phyloP scores from a whole-genome alignment of 1,140 invertebrate species.

The Drosophila rhopaloa region DNA sequence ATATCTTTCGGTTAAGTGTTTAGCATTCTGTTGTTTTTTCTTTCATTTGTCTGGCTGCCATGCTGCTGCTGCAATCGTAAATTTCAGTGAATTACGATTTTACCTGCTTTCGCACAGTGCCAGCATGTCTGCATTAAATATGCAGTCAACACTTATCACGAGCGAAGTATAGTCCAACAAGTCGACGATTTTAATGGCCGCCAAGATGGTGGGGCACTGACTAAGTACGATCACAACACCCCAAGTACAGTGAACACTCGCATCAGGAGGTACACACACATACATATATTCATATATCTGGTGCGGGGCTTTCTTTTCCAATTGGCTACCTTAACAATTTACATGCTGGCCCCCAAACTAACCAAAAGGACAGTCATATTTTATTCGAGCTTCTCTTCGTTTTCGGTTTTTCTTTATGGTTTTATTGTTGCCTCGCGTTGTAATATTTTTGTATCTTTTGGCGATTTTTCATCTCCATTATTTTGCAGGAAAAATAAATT shows the following conservation, averaged over 20 bases:
- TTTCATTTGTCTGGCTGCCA: slow-evolving; percentile 23
- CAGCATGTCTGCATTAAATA: slow-evolving; percentile 71
- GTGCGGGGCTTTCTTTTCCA: slow-evolving; percentile 36
- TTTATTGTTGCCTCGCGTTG: slow-evolving; percentile 24
- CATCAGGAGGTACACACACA: background rate
- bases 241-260: background rate
- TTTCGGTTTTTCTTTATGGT: slow-evolving; percentile 48
- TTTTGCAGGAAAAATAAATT: slow-evolving; percentile 79
- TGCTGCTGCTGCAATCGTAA: slow-evolving; percentile 68
- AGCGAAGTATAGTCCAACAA: slow-evolving; percentile 14
- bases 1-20: slow-evolving; percentile 7
- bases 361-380: slow-evolving; percentile 52
- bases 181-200: slow-evolving; percentile 50
- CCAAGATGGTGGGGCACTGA: slow-evolving; percentile 41
- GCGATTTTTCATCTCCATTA: slow-evolving; percentile 80
- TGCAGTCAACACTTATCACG: slow-evolving; percentile 64
- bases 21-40: slow-evolving; percentile 36
- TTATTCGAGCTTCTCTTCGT: slow-evolving; percentile 52
- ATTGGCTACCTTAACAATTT: slow-evolving; percentile 57
- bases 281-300: background rate
- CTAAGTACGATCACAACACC: slow-evolving; percentile 29
- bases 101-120: slow-evolving; percentile 56
- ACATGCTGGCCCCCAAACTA: slow-evolving; percentile 38
- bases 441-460: slow-evolving; percentile 50
- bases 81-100: slow-evolving; percentile 77